phyloP scores from a whole-genome alignment of 2,113 vertebrate species.

The Anoplopoma fimbria region DNA sequence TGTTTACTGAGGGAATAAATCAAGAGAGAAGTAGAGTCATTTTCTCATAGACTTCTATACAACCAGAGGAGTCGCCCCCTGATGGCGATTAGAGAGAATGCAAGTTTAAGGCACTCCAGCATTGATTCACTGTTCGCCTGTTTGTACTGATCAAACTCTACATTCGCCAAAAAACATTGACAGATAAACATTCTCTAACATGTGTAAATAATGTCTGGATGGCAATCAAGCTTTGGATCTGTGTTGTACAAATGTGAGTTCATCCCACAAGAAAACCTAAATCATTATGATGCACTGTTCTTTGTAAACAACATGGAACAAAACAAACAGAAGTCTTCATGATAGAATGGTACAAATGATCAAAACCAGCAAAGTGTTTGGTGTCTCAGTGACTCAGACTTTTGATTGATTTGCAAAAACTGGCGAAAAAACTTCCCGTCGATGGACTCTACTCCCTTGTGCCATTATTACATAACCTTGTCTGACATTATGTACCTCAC shows the following conservation, averaged over 20 bases:
- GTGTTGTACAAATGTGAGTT: slow-evolving; percentile 1
- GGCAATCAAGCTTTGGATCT: slow-evolving; percentile 5
- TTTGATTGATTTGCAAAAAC: slow-evolving; percentile 6
- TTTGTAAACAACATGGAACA: slow-evolving; percentile 3
- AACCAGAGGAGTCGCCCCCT: too few species aligned
- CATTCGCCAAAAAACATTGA: background rate
- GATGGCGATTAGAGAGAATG: too few species aligned
- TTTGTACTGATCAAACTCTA: background rate
- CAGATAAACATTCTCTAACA: too few species aligned
- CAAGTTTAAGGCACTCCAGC: too few species aligned
- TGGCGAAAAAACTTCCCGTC: background rate
- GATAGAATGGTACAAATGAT: background rate
- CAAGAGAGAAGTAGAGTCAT: too few species aligned
- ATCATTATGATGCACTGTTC: background rate
- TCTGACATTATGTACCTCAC: slow-evolving; percentile 40
- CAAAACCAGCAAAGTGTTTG: background rate
- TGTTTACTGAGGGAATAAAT: too few species aligned
- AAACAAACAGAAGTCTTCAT: background rate
- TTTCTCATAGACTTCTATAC: too few species aligned
- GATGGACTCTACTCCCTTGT: background rate
- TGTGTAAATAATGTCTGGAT: background rate
- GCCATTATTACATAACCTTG: slow-evolving; percentile 27
- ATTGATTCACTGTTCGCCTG: too few species aligned
- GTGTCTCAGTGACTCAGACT: slow-evolving; percentile 2
- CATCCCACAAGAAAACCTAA: background rate